phyloP scores from a whole-genome alignment of 37 sponge, comb jelly and placozoan genomes.

The Diacarnus erythraeanus region DNA sequence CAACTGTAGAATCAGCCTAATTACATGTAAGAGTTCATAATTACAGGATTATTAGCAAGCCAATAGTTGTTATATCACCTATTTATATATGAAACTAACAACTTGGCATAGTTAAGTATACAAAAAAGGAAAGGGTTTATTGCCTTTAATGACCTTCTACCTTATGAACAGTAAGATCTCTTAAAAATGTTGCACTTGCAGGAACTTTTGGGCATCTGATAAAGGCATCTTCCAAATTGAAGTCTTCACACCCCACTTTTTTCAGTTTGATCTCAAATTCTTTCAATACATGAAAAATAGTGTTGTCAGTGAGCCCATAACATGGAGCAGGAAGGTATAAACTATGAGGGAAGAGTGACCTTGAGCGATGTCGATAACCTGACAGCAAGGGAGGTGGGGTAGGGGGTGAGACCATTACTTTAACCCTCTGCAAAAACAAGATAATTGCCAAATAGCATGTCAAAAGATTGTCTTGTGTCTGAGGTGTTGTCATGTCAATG shows the following conservation, averaged over 20 bases:
- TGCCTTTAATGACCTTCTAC: background rate
- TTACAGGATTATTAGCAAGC: too few relatives aligned
- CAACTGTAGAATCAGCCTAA: background rate
- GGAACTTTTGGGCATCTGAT: constrained; percentile 32
- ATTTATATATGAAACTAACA: too few relatives aligned
- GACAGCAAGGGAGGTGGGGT: too few relatives aligned
- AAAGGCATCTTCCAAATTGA: constrained; percentile 2
- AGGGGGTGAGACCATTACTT: too few relatives aligned
- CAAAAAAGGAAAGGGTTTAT: too few relatives aligned
- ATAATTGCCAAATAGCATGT: too few relatives aligned
- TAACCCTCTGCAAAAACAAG: too few relatives aligned
- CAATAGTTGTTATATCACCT: too few relatives aligned
- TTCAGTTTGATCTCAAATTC: constrained; percentile 3
- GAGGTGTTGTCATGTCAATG: background rate
- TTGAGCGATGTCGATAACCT: constrained; percentile 22
- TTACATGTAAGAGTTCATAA: too few relatives aligned
- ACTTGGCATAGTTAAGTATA: too few relatives aligned
- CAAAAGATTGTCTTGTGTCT: too few relatives aligned
- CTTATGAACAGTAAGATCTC: background rate
- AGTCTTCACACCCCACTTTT: constrained; percentile 1
- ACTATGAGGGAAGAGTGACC: background rate
- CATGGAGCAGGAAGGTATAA: constrained; percentile 47
- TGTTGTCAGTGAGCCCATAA: constrained; percentile 41
- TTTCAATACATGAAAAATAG: constrained; percentile 4
- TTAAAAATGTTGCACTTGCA: constrained; percentile 24